Evolutionary conservation across 2,113 vertebrate genomes (phyloP).

Genomic region (Vireo altiloquus): DNA sequence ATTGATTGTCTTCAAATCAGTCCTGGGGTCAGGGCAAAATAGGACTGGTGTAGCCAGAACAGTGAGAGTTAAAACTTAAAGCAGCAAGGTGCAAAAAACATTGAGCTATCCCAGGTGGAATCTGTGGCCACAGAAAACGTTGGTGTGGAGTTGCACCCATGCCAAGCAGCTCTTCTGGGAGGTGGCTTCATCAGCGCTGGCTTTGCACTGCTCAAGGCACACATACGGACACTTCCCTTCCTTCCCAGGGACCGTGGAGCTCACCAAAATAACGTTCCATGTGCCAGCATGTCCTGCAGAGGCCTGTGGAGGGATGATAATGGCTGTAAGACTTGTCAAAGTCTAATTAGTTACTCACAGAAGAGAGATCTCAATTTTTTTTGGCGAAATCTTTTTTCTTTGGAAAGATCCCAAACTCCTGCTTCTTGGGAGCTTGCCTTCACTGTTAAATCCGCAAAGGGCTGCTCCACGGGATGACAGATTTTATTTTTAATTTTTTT

Average conservation of each 20-base stretch:
- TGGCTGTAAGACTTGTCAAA: slow-evolving; percentile 40
- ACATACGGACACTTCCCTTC: rapidly evolving
- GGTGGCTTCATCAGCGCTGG: not conserved
- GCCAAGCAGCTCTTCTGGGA: not conserved
- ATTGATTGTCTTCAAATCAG: not conserved
- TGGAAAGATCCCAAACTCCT: slow-evolving; percentile 43
- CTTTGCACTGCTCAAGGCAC: not conserved
- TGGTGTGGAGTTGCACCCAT: not conserved
- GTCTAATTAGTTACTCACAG: slow-evolving; percentile 59
- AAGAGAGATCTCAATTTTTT: slow-evolving; percentile 45
- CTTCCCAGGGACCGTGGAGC: not conserved
- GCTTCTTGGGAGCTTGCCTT: slow-evolving; percentile 36
- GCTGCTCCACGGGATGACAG: slow-evolving; percentile 3
- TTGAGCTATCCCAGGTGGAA: not conserved
- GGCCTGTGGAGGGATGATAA: slow-evolving; percentile 5
- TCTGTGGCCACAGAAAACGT: not conserved
- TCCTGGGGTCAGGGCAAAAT: rapidly evolving
- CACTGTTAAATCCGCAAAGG: not conserved
- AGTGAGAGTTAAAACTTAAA: not conserved
- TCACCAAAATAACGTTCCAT: not conserved
- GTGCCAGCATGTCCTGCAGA: not conserved
- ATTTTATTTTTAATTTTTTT: slow-evolving; percentile 2
- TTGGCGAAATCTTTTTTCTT: not conserved
- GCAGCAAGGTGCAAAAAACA: not conserved
- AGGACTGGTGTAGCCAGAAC: not conserved